A percentile compares a stretch with the other conserved stretches of the same genome.
Evolutionary conservation across 2,113 vertebrate genomes (phyloP).

Genomic region (Phasianus colchicus): DNA sequence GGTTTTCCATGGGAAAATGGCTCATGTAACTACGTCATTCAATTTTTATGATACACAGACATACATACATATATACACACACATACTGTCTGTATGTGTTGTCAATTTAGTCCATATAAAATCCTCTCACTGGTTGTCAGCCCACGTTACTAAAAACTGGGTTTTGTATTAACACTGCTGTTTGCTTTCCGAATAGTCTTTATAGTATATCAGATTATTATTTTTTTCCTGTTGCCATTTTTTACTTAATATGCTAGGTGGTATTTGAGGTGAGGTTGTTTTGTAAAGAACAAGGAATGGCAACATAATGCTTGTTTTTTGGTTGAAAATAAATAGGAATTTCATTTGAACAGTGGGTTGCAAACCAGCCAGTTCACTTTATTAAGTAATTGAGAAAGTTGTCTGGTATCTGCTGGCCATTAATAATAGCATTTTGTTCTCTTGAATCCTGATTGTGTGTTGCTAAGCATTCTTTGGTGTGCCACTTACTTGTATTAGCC

Average conservation of each 20-base stretch:
- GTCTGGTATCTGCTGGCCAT: constrained; percentile 27
- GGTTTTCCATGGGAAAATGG: background rate
- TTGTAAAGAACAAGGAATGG: background rate
- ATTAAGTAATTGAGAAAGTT: constrained; percentile 21
- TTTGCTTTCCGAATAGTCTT: background rate
- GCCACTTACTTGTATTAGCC: constrained; percentile 46
- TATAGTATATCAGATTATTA: rapidly evolving
- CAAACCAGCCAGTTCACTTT: background rate
- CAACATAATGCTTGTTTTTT: background rate
- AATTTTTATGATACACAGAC: background rate
- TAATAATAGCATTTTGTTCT: constrained; percentile 32
- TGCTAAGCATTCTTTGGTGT: constrained; percentile 33
- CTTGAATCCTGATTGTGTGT: constrained; percentile 33
- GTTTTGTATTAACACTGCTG: background rate
- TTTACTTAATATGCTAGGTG: background rate
- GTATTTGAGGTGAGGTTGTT: rapidly evolving
- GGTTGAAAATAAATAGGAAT: background rate
- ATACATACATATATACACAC: background rate
- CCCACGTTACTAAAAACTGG: background rate
- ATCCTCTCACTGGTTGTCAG: background rate
- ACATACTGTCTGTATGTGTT: background rate
- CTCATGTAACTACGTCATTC: too few relatives aligned
- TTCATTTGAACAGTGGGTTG: background rate
- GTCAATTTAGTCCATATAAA: background rate
- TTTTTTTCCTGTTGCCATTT: background rate